phyloP scores from a whole-genome alignment of 2,888 invertebrate species.

The Stenolophus ochropezus region DNA sequence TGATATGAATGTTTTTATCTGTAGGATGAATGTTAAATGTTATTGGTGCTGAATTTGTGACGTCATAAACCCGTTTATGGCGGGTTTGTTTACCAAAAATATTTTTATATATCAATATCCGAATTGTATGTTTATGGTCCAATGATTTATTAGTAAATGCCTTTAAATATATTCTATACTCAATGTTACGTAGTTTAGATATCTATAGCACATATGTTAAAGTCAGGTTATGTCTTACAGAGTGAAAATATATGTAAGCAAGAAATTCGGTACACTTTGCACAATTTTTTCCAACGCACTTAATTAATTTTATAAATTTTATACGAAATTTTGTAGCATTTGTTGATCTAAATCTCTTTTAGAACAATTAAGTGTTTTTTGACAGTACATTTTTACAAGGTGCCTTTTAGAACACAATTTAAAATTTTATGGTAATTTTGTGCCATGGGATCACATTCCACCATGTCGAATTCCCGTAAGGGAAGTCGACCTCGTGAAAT shows the following conservation, averaged over 20 bases:
- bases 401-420: too few relatives aligned
- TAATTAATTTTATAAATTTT: neutral
- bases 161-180: constrained; percentile 37
- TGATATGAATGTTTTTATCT: constrained; percentile 27
- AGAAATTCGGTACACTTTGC: constrained; percentile 24
- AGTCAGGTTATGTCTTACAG: constrained; percentile 27
- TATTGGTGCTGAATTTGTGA: neutral
- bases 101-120: neutral
- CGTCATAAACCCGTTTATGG: neutral
- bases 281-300: neutral
- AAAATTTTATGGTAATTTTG: too few relatives aligned
- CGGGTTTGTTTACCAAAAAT: neutral
- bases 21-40: constrained; percentile 7
- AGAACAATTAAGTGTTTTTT: constrained; percentile 26
- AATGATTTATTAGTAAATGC: constrained; percentile 30
- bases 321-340: neutral
- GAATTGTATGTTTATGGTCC: constrained; percentile 30
- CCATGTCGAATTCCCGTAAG: too few relatives aligned
- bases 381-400: constrained; percentile 20
- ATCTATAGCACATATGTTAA: constrained; percentile 28
- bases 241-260: constrained; percentile 31
- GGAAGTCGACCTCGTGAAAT: too few relatives aligned
- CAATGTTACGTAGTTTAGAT: constrained; percentile 42
- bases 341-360: constrained; percentile 24
- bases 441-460: too few relatives aligned